Base-by-base conservation (phyloP, 2,797 vertebrate genomes). In the Dendrocincla fuliginosa region DNA sequence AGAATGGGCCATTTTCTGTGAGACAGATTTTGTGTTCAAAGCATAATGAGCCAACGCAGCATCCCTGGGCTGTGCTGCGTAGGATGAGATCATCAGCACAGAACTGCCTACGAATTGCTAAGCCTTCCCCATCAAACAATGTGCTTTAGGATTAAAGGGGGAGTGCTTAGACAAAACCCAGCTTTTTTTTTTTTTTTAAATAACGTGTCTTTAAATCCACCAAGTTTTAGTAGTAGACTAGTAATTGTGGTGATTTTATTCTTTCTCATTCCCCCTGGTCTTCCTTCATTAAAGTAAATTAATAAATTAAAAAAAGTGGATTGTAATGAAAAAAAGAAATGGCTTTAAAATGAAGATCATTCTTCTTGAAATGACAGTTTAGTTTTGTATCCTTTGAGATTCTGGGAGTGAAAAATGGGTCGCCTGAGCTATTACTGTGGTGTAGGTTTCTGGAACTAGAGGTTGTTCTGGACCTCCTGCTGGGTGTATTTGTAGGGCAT, bases 311-410 rank as follows among this genome's bases (percentile, higher is more conserved):
- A 33, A 75, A 75, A 69, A 76, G 16, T 56, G 47, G 42, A 59
- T 44, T 60, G 9, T 55, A 55, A 41, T 68, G 10, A 35, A 47
- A 60, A 71, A 39, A 77, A 53, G 13, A 46, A 68, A 37, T 30
- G 11, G 10, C 25, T 89, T 87, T 64, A 77, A 82, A 93, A 87
- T 57, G 3, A 82, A 69, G 47, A 67, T 70, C 15, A 33, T 86
- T 63, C 15, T 59, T 75, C 64, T 84, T 63, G 39, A 69, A 77
- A 57, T 64, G 44, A 35, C 39, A 49, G 28, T 80, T 94, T 82
- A 42, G 18, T 75, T 94, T 93, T 70, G n/a, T 53, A 73, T 53
- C 71, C 68, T 93, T 78, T 33, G 71, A 93, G 71, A 91, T 84
- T 84, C 18, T 6, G 2, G 7, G 19, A 17, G 37, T 80, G 63